Base-by-base conservation (phyloP, 2,113 vertebrate species). In the Sander lucioperca region DNA sequence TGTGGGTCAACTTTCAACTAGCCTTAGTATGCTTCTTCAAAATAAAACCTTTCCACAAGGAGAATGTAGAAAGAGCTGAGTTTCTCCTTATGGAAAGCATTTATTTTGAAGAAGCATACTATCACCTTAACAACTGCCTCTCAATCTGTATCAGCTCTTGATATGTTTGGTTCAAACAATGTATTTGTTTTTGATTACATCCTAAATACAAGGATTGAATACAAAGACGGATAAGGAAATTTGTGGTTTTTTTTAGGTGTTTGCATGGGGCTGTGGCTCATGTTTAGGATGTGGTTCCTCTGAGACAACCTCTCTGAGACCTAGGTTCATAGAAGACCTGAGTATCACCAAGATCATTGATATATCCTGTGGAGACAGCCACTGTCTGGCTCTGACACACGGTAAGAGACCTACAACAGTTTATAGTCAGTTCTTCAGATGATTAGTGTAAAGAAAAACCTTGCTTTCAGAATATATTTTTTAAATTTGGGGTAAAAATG, bases 201-300 rank as follows among this genome's bases (percentile, higher is more conserved):
- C 23, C 27, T 15, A 6, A 45, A 45, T 47, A 51, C 16, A 81
- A 27, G 13, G 39, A 30, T 54, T 7, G 1, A 6, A 45, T 18
- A n/a, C 18, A 74, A 39, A 58, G 5, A 62, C 12, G 12, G 27
- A 27, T 47, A 45, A 4, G 4, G 16, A 56, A 2, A 27, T 27
- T 2, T 33, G 4, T 65, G 5, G 16, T 16, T 4, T 51, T 61
- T 21, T 63, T 14, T 69, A 99, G 98, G 97, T 99, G 75, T 98
- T 99, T 68, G 97, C 98, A 0, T 99, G 98, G 98, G 98, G 98
- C 62, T 99, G 98, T 19, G 98, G 98, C 21, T 98, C 98, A 0
- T 99, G 98, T 93, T 95, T 99, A 6, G 98, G 98, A 25, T 99
- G 97, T 25, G 98, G 98, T 79, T 99, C 98, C 12, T 99, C 98